These are phyloP conservation scores for Rhabditoides inermis DNA, from an alignment of 2,888 invertebrate genomes.

Conservation along the genomic window DNA sequence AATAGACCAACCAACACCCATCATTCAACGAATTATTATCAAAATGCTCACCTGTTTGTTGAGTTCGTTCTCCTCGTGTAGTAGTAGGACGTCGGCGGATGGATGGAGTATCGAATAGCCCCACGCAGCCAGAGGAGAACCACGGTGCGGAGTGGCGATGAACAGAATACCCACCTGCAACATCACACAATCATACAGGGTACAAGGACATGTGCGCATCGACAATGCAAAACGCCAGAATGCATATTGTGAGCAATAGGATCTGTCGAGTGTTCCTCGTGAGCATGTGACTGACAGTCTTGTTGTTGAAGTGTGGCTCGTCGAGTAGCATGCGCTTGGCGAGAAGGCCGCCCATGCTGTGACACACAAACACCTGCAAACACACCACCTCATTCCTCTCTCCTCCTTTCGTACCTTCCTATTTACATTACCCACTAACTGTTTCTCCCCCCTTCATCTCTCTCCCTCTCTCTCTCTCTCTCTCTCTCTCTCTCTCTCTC, in stretches of 20 bases:
- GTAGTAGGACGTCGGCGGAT: constrained; percentile 37
- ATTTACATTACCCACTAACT: too few relatives aligned
- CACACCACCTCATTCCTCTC: too few relatives aligned
- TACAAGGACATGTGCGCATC: not conserved
- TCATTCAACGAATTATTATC: not conserved
- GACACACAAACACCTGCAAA: constrained; percentile 48
- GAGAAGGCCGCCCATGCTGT: constrained; percentile 46
- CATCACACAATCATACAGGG: too few relatives aligned
- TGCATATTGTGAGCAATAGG: too few relatives aligned
- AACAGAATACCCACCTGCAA: constrained; percentile 41
- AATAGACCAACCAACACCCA: not conserved
- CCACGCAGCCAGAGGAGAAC: constrained; percentile 41
- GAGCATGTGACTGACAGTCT: constrained; percentile 11
- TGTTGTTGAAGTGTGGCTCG: constrained; percentile 18
- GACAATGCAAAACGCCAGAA: too few relatives aligned
- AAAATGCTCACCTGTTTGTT: constrained; percentile 26
- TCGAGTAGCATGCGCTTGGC: constrained; percentile 42
- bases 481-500: too few relatives aligned
- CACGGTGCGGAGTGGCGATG: constrained; percentile 46
- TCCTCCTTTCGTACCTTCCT: too few relatives aligned
- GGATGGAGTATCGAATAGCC: constrained; percentile 32
- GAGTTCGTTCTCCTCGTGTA: constrained; percentile 27
- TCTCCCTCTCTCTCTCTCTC: too few relatives aligned
- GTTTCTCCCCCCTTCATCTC: too few relatives aligned
- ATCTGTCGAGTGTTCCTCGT: too few relatives aligned